Evolutionary conservation across 92 coral and sea anemone genomes (phyloP), one percentile per base, ranked within the genome.

Genomic region (Epizoanthus fatuus): DNA sequence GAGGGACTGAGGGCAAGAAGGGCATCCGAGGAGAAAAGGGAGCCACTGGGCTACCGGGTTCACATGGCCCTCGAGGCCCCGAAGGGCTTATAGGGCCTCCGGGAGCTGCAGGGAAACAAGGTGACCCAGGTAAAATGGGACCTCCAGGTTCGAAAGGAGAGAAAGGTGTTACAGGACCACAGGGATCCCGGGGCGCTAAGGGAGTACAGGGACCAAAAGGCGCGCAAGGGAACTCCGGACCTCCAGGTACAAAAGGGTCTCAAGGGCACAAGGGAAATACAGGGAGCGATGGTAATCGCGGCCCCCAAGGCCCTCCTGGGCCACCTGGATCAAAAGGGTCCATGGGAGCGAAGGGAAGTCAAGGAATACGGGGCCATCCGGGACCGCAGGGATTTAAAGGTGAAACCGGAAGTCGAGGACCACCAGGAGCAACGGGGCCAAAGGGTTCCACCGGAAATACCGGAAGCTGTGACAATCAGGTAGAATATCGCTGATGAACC

Each of bases 261-360:
- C 14, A 38, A 55, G 82, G 82, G 9, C 5, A 7, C 22, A 55
- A 77, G 9, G 82, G 82, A 1, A 9, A 9, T 2, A 62, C 35
- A 2, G 82, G 82, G 38, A 9, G 17, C 2, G 17, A 64, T n/a
- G 82, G 82, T 4, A 40, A 7, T 38, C n/a, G 40, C 35, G 82
- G 82, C 11, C 37, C 69, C n/a, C 45, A 12, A 57, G 82, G 82
- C 49, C n/a, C 6, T 4, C 29, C 69, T 38, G 82, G 82, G 15
- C 22, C 82, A 38, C 82, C 52, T 16, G 82, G 82, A 77, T 35
- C 40, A 7, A 42, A 44, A 57, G 82, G 82, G 37, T 14, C 32
- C 10, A 3, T 10, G 20, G 82, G 82, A 77, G 29, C 68, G 10
- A 55, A 20, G 67, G 82, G 82, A 38, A 9, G 12, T 7, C 45